Evolutionary conservation across 2,888 invertebrate genomes (phyloP).

Genomic region (Aspidiotus destructor): DNA sequence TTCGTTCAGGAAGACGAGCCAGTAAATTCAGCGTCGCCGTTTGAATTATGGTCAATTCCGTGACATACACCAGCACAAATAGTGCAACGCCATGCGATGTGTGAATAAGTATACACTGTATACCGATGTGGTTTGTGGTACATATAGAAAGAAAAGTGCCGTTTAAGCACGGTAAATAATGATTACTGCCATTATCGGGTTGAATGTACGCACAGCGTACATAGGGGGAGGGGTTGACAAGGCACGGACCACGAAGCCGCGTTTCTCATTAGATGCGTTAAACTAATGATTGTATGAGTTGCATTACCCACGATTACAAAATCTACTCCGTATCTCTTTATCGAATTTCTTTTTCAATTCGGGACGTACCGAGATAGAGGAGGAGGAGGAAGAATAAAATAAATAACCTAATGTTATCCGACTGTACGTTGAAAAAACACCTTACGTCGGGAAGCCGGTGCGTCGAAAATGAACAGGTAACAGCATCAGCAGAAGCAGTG

Average conservation of each 20-base stretch:
- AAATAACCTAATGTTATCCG: neutral
- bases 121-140: no score
- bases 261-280: slow-evolving; percentile 27
- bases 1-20: no score
- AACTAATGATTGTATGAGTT: slow-evolving; percentile 30
- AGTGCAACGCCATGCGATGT: no score
- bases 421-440: neutral
- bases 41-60: no score
- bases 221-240: slow-evolving; percentile 8
- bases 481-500: no score
- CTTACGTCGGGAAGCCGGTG: neutral
- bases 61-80: no score
- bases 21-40: no score
- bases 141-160: slow-evolving; percentile 13
- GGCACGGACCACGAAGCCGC: slow-evolving; percentile 26
- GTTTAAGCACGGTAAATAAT: slow-evolving; percentile 26
- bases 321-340: slow-evolving; percentile 18
- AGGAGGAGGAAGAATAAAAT: neutral
- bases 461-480: no score
- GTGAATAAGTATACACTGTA: no score
- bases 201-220: neutral
- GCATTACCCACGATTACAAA: slow-evolving; percentile 22
- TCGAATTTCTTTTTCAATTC: slow-evolving; percentile 23
- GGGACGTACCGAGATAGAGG: neutral
- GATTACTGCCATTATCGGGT: slow-evolving; percentile 26